Base-by-base conservation (phyloP, 37 sponge, comb jelly and placozoan species). In the Aplysina aerophoba region DNA sequence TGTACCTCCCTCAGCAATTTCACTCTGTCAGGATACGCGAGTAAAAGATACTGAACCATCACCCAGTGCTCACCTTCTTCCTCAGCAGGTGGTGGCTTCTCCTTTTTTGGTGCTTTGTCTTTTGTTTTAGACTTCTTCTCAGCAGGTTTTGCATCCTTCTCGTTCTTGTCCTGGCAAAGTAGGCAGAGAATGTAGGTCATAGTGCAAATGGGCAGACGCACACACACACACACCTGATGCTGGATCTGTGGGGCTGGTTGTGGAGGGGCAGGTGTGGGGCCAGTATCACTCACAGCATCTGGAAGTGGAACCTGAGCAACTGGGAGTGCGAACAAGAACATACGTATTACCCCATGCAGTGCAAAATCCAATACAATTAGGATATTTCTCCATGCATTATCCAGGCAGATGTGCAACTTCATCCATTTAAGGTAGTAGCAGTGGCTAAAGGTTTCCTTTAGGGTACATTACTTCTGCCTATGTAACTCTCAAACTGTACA, bases 301-400 rank as follows among this genome's bases (percentile, higher is more conserved):
- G 74, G 59, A 28, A 73, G 58, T 30, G 85, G 79, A 40, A 86
- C 78, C 55, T 86, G 86, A 16, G 24, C 79, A 53, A 86, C 86
- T 86, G 55, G 8, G 31, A 21, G 25, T 55, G 56, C 11, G 27
- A 73, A 73, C 21, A 73, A 34, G 22, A 33, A 12, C 36, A 73
- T 8, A n/a, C 25, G 8, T 5, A 30, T 12, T 30, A 25, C 11
- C 28, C 80, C n/a, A n/a, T n/a, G n/a, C n/a, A n/a, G n/a, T n/a
- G n/a, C n/a, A n/a, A n/a, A n/a, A n/a, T n/a, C n/a, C n/a, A n/a
- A n/a, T n/a, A n/a, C n/a, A n/a, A n/a, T n/a, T n/a, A n/a, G n/a
- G n/a, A n/a, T n/a, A n/a, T n/a, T n/a, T n/a, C n/a, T n/a, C n/a
- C n/a, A n/a, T n/a, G n/a, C n/a, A n/a, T n/a, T n/a, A n/a, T n/a